Percentiles rank a stretch among this genome's conserved stretches.
Evolutionary conservation across 2,888 invertebrate species (phyloP).

Genomic region (Tribolium freemani): DNA sequence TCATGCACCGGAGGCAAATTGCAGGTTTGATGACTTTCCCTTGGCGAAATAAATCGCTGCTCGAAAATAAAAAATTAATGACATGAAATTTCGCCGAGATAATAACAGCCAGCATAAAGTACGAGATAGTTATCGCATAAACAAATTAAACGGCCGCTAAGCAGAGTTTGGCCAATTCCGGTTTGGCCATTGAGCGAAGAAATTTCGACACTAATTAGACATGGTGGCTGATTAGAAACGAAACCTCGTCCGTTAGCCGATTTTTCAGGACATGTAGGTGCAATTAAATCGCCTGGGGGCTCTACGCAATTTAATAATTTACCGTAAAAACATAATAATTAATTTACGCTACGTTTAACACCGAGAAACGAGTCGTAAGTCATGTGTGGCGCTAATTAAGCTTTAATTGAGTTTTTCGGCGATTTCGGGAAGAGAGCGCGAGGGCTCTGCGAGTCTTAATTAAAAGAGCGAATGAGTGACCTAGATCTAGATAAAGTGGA

Average conservation of each 20-base stretch:
- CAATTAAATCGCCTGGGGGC: slow-evolving; percentile 39
- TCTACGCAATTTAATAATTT: slow-evolving; percentile 38
- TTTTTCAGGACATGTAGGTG: slow-evolving; percentile 29
- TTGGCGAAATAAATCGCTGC: slow-evolving; percentile 18
- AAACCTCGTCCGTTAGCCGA: slow-evolving; percentile 39
- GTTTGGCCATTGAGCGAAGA: slow-evolving; percentile 4
- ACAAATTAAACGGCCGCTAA: slow-evolving; percentile 34
- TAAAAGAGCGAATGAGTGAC: slow-evolving; percentile 51
- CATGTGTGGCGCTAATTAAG: slow-evolving; percentile 17
- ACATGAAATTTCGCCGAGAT: slow-evolving; percentile 42
- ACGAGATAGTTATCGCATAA: slow-evolving; percentile 31
- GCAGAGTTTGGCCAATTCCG: slow-evolving; percentile 9
- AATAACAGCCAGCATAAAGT: slow-evolving; percentile 38
- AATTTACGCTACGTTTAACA: slow-evolving; percentile 43
- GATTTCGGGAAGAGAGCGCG: slow-evolving; percentile 10
- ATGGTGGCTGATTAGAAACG: slow-evolving; percentile 44
- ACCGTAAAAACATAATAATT: slow-evolving; percentile 43
- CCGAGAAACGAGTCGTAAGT: slow-evolving; percentile 7
- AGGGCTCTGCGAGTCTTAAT: slow-evolving; percentile 16
- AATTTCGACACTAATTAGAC: slow-evolving; percentile 41
- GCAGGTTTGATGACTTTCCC: slow-evolving; percentile 11
- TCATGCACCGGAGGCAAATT: slow-evolving; percentile 8
- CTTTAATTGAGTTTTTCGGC: slow-evolving; percentile 3
- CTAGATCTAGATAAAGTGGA: slow-evolving; percentile 55
- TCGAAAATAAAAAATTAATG: slow-evolving; percentile 34